A percentile compares a stretch with the other conserved stretches of the same genome.
Evolutionary conservation across 2,888 invertebrate species (phyloP).

Genomic region (Andrena minutula): DNA sequence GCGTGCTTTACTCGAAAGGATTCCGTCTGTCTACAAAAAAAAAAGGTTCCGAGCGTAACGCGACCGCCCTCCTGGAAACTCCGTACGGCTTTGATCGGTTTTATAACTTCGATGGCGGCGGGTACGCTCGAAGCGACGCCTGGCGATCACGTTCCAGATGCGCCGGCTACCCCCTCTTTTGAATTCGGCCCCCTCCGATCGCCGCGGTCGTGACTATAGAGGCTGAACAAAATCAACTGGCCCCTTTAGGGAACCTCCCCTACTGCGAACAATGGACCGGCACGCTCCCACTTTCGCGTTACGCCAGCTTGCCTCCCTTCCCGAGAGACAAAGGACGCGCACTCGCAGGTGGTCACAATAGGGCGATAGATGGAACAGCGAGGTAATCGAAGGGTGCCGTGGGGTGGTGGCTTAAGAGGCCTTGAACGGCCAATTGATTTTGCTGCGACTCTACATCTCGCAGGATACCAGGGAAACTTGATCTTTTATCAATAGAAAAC

Average conservation of each 20-base stretch:
- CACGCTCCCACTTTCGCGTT: background rate
- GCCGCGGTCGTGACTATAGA: constrained; percentile 18
- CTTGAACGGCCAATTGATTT: constrained; percentile 4
- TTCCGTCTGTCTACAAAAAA: constrained; percentile 52
- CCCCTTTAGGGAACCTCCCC: background rate
- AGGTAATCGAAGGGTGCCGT: background rate
- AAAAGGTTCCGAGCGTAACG: constrained; percentile 71
- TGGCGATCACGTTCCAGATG: constrained; percentile 52
- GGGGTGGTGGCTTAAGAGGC: background rate
- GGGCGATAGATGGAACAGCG: background rate
- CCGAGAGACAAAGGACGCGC: background rate
- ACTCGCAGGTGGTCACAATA: background rate
- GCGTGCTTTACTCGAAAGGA: constrained; percentile 53
- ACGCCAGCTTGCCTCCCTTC: background rate
- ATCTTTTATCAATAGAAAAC: constrained; percentile 37
- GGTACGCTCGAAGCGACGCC: constrained; percentile 68
- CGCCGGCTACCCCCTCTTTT: constrained; percentile 29
- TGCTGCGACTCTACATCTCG: background rate
- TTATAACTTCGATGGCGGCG: constrained; percentile 66
- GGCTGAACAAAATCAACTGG: background rate
- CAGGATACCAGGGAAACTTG: constrained; percentile 22
- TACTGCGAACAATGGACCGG: background rate
- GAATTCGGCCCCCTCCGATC: constrained; percentile 38
- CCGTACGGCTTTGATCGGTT: constrained; percentile 78
- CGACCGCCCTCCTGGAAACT: constrained; percentile 79